Percentiles rank a stretch among this genome's conserved stretches.
phyloP scores from a whole-genome alignment of 1,140 invertebrate genomes.

The Saccostrea echinata region DNA sequence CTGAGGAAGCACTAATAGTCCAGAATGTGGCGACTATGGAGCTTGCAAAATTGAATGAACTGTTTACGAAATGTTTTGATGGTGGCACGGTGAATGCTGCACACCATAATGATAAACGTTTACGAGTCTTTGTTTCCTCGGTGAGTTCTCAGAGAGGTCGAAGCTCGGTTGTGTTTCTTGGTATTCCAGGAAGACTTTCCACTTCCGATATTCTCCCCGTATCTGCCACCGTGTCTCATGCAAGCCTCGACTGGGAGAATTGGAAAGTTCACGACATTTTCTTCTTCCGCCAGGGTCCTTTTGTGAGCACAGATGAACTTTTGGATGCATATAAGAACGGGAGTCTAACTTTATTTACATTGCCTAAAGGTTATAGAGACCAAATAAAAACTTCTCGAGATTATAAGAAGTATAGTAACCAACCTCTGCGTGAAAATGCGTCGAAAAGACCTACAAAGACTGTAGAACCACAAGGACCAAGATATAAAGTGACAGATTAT shows the following conservation, averaged over 20 bases:
- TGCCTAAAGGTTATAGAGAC: conserved; percentile 42
- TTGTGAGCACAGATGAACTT: not conserved
- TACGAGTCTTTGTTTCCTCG: not conserved
- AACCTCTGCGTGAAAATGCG: conserved; percentile 56
- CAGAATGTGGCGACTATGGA: not conserved
- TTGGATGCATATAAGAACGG: conserved; percentile 30
- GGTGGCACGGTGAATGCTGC: not conserved
- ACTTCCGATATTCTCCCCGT: conserved; percentile 32
- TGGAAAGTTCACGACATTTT: conserved; percentile 46
- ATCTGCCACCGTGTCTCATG: conserved; percentile 14
- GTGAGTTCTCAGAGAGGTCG: not conserved
- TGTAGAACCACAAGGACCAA: conserved; percentile 64
- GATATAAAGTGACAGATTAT: conserved; percentile 60
- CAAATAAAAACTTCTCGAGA: conserved; percentile 39
- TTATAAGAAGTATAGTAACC: conserved; percentile 15
- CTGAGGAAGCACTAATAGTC: not conserved
- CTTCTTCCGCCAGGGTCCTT: conserved; percentile 48
- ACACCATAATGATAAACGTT: not conserved
- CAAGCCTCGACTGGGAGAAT: not conserved
- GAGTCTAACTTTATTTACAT: conserved; percentile 24
- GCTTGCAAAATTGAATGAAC: not conserved
- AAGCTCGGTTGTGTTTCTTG: not conserved
- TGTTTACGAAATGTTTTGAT: conserved; percentile 34
- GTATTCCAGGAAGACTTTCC: not conserved
- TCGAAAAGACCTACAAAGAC: conserved; percentile 48